Percentiles rank a stretch among this genome's conserved stretches.
These are phyloP conservation scores for Patiria miniata DNA, from an alignment of 35 echinoderm and acorn worm genomes.

Conservation along the genomic window DNA sequence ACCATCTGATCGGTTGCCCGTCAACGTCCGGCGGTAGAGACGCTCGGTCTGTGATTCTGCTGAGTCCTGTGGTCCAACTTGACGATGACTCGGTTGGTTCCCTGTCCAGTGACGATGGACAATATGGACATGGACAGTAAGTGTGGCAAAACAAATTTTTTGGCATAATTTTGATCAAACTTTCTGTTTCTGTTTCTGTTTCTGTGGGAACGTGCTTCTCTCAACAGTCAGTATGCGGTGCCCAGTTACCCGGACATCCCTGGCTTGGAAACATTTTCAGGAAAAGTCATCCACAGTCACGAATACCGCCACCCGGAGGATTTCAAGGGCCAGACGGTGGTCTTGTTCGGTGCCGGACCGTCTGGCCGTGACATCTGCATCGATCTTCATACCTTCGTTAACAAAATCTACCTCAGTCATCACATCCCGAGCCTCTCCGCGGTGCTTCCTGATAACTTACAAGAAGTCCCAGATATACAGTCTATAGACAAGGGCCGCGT, in stretches of 20 bases:
- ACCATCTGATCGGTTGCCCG: too few relatives aligned
- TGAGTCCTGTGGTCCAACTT: too few relatives aligned
- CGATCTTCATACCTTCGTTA: constrained; percentile 49
- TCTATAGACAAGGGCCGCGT: constrained; percentile 26
- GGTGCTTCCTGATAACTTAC: constrained; percentile 58
- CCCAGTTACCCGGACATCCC: constrained; percentile 63
- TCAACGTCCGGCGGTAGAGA: too few relatives aligned
- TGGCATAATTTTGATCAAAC: not conserved
- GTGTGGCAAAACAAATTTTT: not conserved
- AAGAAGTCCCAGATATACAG: constrained; percentile 42
- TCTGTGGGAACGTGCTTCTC: not conserved
- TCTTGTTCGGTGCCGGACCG: constrained; percentile 72
- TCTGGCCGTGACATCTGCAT: constrained; percentile 80
- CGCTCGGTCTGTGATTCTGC: too few relatives aligned
- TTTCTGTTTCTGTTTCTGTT: not conserved
- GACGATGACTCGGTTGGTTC: too few relatives aligned
- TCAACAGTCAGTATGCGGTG: constrained; percentile 72
- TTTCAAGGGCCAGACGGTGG: constrained; percentile 64
- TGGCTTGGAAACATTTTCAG: constrained; percentile 69
- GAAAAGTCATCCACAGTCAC: constrained; percentile 72
- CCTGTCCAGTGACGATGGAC: too few relatives aligned
- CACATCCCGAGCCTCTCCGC: constrained; percentile 21
- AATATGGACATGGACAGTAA: too few relatives aligned
- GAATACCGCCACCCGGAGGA: constrained; percentile 69
- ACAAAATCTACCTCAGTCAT: constrained; percentile 68